Base-by-base conservation (phyloP, 2,113 vertebrate genomes). In the Rousettus leschenaultii region DNA sequence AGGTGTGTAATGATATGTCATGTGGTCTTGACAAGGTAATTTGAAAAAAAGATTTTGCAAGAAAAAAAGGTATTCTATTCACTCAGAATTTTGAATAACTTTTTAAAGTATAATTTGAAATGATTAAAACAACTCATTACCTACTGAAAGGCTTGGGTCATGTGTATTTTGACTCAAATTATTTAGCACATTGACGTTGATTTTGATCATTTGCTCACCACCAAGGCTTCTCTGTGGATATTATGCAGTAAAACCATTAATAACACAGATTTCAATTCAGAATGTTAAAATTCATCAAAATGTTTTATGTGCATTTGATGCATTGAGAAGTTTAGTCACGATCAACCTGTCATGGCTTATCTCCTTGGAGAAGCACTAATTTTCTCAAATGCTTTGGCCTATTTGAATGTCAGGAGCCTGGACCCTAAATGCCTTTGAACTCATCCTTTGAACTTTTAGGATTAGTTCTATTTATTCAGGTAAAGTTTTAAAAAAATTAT, bases 121-220 rank as follows among this genome's bases (percentile, higher is more conserved):
- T 95, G 59, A 95, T 97, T 95, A 92, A 97, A 92, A 96, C 70
- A 96, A 89, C 48, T 84, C 84, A 95, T 92, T 95, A 96, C 66
- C 55, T 92, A 48, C 53, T 95, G 80, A 93, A 82, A 97, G 83
- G 43, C 45, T 95, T 78, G 66, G 96, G 89, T 95, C 94, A 93
- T 93, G 38, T 93, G 35, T 95, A 97, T 96, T 97, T 97, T 97
- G 97, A 95, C 65, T 96, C 97, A 90, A 87, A 75, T 96, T 84
- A 70, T 83, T 91, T 94, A 95, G 43, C 35, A 91, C 59, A 86
- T 18, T 93, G 71, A 97, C 33, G 14, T 66, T 89, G 89, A 93
- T 97, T 97, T 96, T 89, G 73, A 95, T 86, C 65, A 70, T 89
- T 83, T 97, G 73, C 63, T 96, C 28, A 86, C 43, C 53, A 91